A percentile compares a stretch with the other conserved stretches of the same genome.
Conservation (phyloP, 2,113 vertebrate genomes). For the Turdus rufiventris region DNA sequence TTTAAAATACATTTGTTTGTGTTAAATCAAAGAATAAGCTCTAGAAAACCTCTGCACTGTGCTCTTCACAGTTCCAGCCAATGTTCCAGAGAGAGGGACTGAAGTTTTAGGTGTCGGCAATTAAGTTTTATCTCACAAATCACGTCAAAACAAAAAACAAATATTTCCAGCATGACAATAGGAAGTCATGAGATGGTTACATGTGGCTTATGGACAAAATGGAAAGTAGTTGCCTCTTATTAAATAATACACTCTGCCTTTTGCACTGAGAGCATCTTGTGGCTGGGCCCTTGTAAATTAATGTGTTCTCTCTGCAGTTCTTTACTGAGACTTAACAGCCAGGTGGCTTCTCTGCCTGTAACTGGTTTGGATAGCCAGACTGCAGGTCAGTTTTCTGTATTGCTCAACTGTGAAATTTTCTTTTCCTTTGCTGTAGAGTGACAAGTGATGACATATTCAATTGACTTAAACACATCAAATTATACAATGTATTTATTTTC, state of each 20-base stretch:
- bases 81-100: background rate
- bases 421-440: background rate
- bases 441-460: background rate
- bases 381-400: background rate
- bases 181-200: background rate
- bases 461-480: background rate
- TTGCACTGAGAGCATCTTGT: background rate
- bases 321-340: background rate
- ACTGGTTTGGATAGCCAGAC: background rate
- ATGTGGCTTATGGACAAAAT: background rate
- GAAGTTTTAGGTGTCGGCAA: background rate
- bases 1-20: background rate
- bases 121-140: background rate
- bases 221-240: background rate
- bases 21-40: background rate
- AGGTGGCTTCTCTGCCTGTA: background rate
- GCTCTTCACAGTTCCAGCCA: background rate
- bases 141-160: background rate
- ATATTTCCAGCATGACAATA: background rate
- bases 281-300: background rate
- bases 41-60: background rate
- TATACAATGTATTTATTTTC: background rate
- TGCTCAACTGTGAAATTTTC: background rate
- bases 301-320: background rate
- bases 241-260: background rate